Percentiles rank a stretch among this genome's conserved stretches.
Conservation (phyloP, 2,797 vertebrate genomes). For the Pitangus sulphuratus region DNA sequence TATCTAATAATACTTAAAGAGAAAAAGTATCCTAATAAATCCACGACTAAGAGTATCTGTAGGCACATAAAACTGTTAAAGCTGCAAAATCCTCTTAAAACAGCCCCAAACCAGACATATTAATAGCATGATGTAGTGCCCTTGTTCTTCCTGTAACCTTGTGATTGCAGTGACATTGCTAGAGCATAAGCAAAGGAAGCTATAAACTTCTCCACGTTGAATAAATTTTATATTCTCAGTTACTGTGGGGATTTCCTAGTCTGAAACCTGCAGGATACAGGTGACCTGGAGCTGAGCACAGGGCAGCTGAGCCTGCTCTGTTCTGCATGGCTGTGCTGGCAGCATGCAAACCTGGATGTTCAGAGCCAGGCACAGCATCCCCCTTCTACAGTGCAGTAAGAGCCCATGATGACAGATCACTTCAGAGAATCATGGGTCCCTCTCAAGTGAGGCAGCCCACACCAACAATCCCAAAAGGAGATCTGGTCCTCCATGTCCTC, state of each 20-base stretch:
- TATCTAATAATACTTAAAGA: constrained; percentile 13
- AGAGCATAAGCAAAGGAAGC: not conserved
- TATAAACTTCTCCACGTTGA: not conserved
- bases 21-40: constrained; percentile 50
- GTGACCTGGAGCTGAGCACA: not conserved
- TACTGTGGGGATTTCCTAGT: not conserved
- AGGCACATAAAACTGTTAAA: constrained; percentile 47
- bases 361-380: not conserved
- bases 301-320: not conserved
- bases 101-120: not conserved
- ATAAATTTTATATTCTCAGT: not conserved
- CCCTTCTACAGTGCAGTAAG: not conserved
- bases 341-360: not conserved
- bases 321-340: not conserved
- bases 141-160: constrained; percentile 12
- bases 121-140: not conserved
- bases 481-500: not conserved
- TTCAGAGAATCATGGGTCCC: accelerated
- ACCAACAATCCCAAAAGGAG: not conserved
- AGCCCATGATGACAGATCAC: not conserved
- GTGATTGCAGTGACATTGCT: constrained; percentile 13
- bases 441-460: not conserved
- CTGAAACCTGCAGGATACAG: not conserved
- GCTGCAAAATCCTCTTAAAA: constrained; percentile 44
- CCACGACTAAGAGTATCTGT: constrained; percentile 22